Conservation (phyloP, 2,113 vertebrate genomes). For the Sarotherodon lohbergeri region DNA sequence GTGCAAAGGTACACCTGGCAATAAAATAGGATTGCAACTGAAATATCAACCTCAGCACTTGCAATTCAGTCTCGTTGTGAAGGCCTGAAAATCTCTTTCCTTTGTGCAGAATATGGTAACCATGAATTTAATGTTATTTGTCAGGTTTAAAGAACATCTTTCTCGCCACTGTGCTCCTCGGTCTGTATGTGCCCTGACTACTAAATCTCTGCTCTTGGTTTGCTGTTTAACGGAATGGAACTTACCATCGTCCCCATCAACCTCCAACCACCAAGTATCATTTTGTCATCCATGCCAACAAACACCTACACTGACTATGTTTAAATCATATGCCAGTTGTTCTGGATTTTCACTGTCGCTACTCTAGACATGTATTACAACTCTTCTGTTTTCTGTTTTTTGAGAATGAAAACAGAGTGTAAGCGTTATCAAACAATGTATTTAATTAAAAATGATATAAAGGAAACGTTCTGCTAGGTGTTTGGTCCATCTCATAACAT, state of each 20-base stretch:
- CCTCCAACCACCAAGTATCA: not conserved
- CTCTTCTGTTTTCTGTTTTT: not conserved
- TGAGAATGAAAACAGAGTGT: not conserved
- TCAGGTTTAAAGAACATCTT: slow-evolving; percentile 21
- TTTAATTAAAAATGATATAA: not conserved
- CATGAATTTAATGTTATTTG: slow-evolving; percentile 25
- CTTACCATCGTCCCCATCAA: not conserved
- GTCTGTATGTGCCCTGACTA: slow-evolving; percentile 18
- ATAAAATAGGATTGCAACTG: not conserved
- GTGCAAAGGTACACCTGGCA: not conserved
- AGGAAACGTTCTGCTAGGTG: not conserved
- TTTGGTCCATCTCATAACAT: not conserved
- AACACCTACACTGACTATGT: not conserved
- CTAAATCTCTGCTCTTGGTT: slow-evolving; percentile 13
- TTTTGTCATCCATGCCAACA: not conserved
- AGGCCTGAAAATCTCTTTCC: not conserved
- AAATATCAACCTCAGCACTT: not conserved
- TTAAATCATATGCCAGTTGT: not conserved
- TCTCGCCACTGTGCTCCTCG: not conserved
- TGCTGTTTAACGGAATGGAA: not conserved
- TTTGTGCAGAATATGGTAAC: not conserved
- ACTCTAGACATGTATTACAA: not conserved
- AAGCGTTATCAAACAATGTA: not conserved
- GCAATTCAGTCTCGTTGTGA: not conserved
- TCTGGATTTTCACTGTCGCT: not conserved